Conservation (phyloP, 2,113 vertebrate genomes). For the Herpetotheres cachinnans region DNA sequence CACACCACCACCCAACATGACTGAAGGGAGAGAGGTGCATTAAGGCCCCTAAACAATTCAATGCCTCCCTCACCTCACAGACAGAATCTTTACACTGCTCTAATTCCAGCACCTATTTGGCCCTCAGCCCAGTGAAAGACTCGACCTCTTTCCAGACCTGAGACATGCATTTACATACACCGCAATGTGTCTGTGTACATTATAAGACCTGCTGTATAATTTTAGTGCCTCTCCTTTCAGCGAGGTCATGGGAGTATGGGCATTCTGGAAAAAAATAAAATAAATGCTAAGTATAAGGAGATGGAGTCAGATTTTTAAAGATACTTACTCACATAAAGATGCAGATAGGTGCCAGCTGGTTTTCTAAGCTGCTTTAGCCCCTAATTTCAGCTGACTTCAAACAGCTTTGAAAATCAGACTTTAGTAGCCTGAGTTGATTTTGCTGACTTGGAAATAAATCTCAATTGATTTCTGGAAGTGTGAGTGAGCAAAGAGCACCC, state of each 20-base stretch:
- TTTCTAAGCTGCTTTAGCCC: slow-evolving; percentile 8
- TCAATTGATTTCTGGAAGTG: slow-evolving; percentile 52
- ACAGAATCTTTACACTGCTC: slow-evolving; percentile 11
- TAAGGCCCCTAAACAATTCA: background rate
- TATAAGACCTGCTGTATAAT: background rate
- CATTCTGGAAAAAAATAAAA: background rate
- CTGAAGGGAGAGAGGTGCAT: background rate
- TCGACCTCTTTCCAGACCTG: slow-evolving; percentile 1
- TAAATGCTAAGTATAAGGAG: background rate
- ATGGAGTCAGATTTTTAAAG: slow-evolving; percentile 14
- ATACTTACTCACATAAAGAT: background rate
- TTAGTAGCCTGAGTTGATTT: slow-evolving; percentile 30
- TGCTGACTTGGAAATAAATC: slow-evolving; percentile 53
- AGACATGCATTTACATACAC: slow-evolving; percentile 12
- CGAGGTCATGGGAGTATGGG: background rate
- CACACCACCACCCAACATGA: accelerated
- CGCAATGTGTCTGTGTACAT: background rate
- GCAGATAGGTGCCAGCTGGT: background rate
- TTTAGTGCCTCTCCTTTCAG: background rate
- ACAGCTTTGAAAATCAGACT: slow-evolving; percentile 33
- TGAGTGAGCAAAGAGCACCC: slow-evolving; percentile 35
- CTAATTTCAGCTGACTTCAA: slow-evolving; percentile 42
- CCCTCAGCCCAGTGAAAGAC: background rate
- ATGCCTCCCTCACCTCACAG: background rate
- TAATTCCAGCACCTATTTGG: slow-evolving; percentile 33